Conservation (phyloP, 1,140 invertebrate species). For the Eueides isabella region DNA sequence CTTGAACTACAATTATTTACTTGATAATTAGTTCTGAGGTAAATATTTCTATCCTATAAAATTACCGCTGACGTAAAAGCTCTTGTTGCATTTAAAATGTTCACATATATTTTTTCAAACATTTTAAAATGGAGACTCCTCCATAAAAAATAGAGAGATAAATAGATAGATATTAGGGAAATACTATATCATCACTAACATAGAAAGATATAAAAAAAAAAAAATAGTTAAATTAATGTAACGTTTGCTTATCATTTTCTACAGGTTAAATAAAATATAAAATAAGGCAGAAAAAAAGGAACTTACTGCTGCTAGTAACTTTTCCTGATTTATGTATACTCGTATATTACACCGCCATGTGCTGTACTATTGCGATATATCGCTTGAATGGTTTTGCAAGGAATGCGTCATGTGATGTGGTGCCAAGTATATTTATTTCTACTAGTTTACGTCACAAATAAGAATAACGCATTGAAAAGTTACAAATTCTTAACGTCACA, state of each 20-base stretch:
- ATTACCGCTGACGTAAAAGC: neutral
- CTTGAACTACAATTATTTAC: too few relatives aligned
- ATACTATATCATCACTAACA: too few relatives aligned
- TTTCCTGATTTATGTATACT: neutral
- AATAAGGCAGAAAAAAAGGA: too few relatives aligned
- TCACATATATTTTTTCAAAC: too few relatives aligned
- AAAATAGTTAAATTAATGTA: too few relatives aligned
- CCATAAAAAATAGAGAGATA: too few relatives aligned
- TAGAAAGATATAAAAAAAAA: too few relatives aligned
- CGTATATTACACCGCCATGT: neutral
- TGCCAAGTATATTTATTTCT: neutral
- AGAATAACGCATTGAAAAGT: slow-evolving; percentile 1
- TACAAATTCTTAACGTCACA: neutral
- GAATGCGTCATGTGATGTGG: neutral
- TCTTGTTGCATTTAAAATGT: too few relatives aligned
- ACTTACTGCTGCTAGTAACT: neutral
- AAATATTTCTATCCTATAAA: neutral
- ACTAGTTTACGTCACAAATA: neutral
- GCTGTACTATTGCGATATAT: neutral
- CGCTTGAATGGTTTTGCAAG: neutral
- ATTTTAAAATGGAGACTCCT: too few relatives aligned
- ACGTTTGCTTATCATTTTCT: too few relatives aligned
- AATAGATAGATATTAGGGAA: too few relatives aligned
- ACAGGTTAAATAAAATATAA: too few relatives aligned
- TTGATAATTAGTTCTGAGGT: slow-evolving; percentile 5